phyloP scores from a whole-genome alignment of 2,113 vertebrate species.

The Bagarius yarrelli region DNA sequence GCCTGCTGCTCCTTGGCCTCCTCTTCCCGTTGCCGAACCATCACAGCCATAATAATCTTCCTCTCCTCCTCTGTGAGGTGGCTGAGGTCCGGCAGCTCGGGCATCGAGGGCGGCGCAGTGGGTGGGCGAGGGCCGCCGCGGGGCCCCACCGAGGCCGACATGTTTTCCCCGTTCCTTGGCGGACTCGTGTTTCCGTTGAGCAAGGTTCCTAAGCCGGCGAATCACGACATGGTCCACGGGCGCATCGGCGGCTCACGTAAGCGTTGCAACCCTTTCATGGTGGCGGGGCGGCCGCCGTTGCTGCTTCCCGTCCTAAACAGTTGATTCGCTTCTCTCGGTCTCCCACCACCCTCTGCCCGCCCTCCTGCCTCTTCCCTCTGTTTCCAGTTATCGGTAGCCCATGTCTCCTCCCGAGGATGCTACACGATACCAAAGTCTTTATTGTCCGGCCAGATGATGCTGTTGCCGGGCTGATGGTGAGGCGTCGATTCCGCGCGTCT shows the following conservation, averaged over 20 bases:
- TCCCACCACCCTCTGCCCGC: slow-evolving; percentile 64
- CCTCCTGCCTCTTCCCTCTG: slow-evolving; percentile 65
- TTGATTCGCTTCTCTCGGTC: slow-evolving; percentile 63
- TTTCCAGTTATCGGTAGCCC: slow-evolving; percentile 75
- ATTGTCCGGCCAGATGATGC: slow-evolving; percentile 50
- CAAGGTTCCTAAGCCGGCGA: slow-evolving; percentile 66
- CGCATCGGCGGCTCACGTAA: slow-evolving; percentile 71
- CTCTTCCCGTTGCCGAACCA: slow-evolving; percentile 95
- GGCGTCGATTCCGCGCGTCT: slow-evolving; percentile 71
- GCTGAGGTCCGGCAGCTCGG: slow-evolving; percentile 96
- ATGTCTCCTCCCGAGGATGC: slow-evolving; percentile 71
- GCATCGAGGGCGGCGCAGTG: slow-evolving; percentile 86
- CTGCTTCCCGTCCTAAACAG: slow-evolving; percentile 61
- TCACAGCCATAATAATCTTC: slow-evolving; percentile 98
- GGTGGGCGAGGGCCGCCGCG: slow-evolving; percentile 89
- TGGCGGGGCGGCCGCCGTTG: slow-evolving; percentile 73
- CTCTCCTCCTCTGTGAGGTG: slow-evolving; percentile 98
- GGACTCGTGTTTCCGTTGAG: slow-evolving; percentile 72
- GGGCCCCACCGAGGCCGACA: slow-evolving; percentile 93
- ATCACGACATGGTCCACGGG: slow-evolving; percentile 84
- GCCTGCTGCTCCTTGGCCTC: slow-evolving; percentile 97
- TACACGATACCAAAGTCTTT: slow-evolving; percentile 40
- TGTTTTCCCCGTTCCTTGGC: slow-evolving; percentile 72
- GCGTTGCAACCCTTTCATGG: slow-evolving; percentile 81
- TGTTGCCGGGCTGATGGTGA: slow-evolving; percentile 52